Evolutionary conservation across 2,113 vertebrate species (phyloP), one percentile per base, ranked within the genome.

Genomic region (Malurus melanocephalus): DNA sequence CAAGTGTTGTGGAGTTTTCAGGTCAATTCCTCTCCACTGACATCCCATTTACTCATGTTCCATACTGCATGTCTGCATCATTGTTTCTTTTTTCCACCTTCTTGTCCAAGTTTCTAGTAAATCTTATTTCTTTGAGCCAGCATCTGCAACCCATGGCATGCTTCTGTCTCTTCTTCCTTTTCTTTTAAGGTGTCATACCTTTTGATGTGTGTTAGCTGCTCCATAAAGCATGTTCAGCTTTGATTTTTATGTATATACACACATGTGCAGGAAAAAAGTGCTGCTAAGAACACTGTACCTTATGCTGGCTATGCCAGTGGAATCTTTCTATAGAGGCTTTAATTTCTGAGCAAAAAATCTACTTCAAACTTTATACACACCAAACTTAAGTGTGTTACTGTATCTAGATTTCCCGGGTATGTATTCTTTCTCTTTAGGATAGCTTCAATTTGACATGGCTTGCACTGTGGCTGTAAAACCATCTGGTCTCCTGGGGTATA

Each of bases 31-130:
- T 74, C 33, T 91, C 43, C 17, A 26, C 45, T 53, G 69, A 0
- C n/a, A 26, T 89, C 52, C 7, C n/a, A 1, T 40, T 81, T 61
- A 13, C 21, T 91, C 35, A 4, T 73, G 55, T 66, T 91, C 78
- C 81, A 75, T 92, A 17, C 48, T 95, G 94, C 94, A 90, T 92
- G 94, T 92, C 74, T 94, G 74, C 91, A 80, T 93, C 89, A 51
- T 48, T 92, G 45, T 74, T 88, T 62, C 61, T 80, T 73, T 92
- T 79, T 11, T 80, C 33, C 22, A 55, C 67, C 24, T 76, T 78
- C 89, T 93, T 90, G 87, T 69, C 80, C 77, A 59, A 43, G 55
- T 74, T 80, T 77, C 76, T 13, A 67, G 40, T 85, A 64, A 74
- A 9, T 80, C 83, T 79, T 85, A 24, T 4, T 77, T 75, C 76